Conservation (phyloP, 1,140 invertebrate species). For the Dreissena polymorpha region DNA sequence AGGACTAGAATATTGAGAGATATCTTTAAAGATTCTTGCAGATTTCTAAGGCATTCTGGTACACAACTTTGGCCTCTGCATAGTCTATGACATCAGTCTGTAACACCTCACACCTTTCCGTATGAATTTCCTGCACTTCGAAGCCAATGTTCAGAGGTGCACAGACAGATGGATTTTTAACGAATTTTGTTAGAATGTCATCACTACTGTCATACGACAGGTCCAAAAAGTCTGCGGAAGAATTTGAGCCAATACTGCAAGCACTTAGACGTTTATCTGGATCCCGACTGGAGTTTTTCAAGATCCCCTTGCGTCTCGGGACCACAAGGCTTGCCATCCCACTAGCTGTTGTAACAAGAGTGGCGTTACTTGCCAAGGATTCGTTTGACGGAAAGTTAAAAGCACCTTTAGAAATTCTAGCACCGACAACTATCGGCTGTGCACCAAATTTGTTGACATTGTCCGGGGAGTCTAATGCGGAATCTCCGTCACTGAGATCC, state of each 20-base stretch:
- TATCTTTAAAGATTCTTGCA: conserved; percentile 36
- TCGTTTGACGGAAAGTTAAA: conserved; percentile 40
- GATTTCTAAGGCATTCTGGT: conserved; percentile 52
- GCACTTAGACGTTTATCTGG: conserved; percentile 73
- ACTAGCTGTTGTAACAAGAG: neutral
- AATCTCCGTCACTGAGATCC: conserved; percentile 53
- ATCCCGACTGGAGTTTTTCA: conserved; percentile 66
- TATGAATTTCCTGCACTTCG: conserved; percentile 16
- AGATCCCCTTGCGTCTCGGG: conserved; percentile 64
- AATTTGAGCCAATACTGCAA: conserved; percentile 76
- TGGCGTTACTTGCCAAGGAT: neutral
- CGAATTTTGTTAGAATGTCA: conserved; percentile 51
- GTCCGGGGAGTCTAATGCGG: conserved; percentile 48
- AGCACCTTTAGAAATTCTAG: conserved; percentile 33
- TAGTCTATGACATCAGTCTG: conserved; percentile 47
- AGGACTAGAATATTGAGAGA: too few relatives aligned
- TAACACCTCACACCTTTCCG: conserved; percentile 18
- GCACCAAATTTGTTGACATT: conserved; percentile 8
- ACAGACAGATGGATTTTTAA: conserved; percentile 18
- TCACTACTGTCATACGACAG: conserved; percentile 77
- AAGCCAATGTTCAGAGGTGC: conserved; percentile 15
- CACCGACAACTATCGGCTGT: neutral
- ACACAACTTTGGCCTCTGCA: conserved; percentile 51
- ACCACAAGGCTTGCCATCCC: conserved; percentile 54
- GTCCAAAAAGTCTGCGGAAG: conserved; percentile 77